phyloP scores from a whole-genome alignment of 2,797 vertebrate species.

The Lagocephalus sceleratus region DNA sequence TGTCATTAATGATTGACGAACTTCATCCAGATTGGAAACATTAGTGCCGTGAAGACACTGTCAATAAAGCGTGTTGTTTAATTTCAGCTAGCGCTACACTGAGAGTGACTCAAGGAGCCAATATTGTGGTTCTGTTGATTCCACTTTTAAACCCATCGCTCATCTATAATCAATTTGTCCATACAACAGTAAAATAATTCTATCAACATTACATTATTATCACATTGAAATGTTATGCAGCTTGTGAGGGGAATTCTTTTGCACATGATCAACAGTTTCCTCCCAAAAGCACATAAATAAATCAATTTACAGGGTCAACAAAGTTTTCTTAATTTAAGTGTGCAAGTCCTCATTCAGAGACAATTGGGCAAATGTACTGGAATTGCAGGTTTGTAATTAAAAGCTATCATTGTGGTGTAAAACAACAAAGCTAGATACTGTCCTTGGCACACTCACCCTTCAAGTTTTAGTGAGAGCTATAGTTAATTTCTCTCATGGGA shows the following conservation, averaged over 20 bases:
- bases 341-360: constrained; percentile 8
- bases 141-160: constrained; percentile 40
- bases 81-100: constrained; percentile 36
- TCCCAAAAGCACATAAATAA: neutral
- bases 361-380: constrained; percentile 14
- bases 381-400: constrained; percentile 39
- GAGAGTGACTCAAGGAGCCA: constrained; percentile 5
- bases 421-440: constrained; percentile 24
- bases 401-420: constrained; percentile 1
- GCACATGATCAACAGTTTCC: neutral
- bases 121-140: constrained; percentile 11
- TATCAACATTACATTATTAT: too few relatives aligned
- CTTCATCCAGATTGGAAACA: too few relatives aligned
- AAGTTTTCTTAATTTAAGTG: neutral
- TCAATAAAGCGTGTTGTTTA: constrained; percentile 11
- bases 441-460: constrained; percentile 32
- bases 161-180: neutral
- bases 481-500: constrained; percentile 39
- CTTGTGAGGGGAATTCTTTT: too few relatives aligned
- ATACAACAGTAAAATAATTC: too few relatives aligned
- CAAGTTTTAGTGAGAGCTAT: constrained; percentile 22
- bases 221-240: too few relatives aligned
- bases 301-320: constrained; percentile 1
- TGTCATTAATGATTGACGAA: too few relatives aligned
- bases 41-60: constrained; percentile 16